These are phyloP conservation scores for Triplophysa dalaica DNA, from an alignment of 2,113 vertebrate species.

Conservation along the genomic window DNA sequence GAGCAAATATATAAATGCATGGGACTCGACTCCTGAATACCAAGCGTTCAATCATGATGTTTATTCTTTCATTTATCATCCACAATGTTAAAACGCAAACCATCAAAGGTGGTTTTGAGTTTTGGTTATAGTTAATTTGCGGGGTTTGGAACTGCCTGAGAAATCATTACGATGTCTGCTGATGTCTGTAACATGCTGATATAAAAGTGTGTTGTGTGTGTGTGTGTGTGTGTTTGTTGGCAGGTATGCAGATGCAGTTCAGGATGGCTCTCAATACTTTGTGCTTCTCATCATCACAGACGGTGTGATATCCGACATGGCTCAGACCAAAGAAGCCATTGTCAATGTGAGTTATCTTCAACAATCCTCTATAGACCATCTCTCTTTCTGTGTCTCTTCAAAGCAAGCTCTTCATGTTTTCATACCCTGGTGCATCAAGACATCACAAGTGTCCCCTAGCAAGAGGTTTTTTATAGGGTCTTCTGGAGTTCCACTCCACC, in stretches of 20 bases:
- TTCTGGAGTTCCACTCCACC: slow-evolving; percentile 6
- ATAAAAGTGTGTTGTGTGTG: slow-evolving; percentile 22
- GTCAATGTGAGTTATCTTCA: slow-evolving; percentile 82
- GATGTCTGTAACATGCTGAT: background rate
- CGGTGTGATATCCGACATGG: slow-evolving; percentile 97
- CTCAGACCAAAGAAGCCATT: slow-evolving; percentile 96
- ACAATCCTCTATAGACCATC: slow-evolving; percentile 3
- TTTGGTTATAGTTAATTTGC: slow-evolving; percentile 6
- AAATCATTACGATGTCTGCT: background rate
- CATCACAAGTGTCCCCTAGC: background rate
- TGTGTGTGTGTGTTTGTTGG: background rate
- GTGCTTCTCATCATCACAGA: slow-evolving; percentile 95
- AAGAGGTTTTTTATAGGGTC: slow-evolving; percentile 6
- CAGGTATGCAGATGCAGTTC: slow-evolving; percentile 83
- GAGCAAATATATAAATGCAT: slow-evolving; percentile 39
- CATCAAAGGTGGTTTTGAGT: background rate
- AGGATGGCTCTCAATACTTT: slow-evolving; percentile 92
- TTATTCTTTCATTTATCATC: slow-evolving; percentile 9
- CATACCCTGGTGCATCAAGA: background rate
- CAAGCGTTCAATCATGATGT: slow-evolving; percentile 6
- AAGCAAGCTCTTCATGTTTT: background rate
- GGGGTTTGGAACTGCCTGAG: background rate
- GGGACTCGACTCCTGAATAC: slow-evolving; percentile 13
- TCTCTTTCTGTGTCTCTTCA: background rate
- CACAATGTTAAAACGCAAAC: background rate